Base-by-base conservation (phyloP, 2,797 vertebrate species). In the Argyrosomus regius region DNA sequence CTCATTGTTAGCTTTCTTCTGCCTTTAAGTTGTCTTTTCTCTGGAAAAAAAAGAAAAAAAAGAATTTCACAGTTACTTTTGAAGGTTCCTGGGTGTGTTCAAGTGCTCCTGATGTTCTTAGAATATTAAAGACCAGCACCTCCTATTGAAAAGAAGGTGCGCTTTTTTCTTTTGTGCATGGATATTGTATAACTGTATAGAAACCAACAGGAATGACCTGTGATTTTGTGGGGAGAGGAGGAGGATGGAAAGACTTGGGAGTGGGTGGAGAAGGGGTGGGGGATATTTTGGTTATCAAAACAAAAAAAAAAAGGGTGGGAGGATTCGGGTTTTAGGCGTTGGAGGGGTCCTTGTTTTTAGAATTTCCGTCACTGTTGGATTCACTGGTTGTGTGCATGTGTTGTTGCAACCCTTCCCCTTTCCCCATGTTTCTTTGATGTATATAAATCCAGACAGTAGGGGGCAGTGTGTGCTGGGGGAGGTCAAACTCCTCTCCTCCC, bases 81-180 rank as follows among this genome's bases (percentile, higher is more conserved):
- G 89, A 94, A 93, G 93, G 93, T 92, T 97, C 96, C 96, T 96
- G 93, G 94, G 96, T 93, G 94, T 97, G 96, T 97, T 93, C 96
- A 96, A 95, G 96, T 98, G 96, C 96, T 95, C 96, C 96, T 96
- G 94, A 96, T 96, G 96, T 98, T 97, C 96, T 97, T 97, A 96
- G 96, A 96, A 95, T 93, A 95, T 95, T 94, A 93, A 96, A 94
- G 92, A 96, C 95, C 90, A 92, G 93, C 93, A 85, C 93, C 94
- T 93, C 92, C 89, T 91, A 76, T 93, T 94, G 91, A 94, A 92
- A 93, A 92, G 91, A 91, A 90, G 88, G 92, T 88, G 93, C 83
- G 16, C 77, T 84, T 89, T 93, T 98, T 96, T 94, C 94, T 94
- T 95, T 96, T 94, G 93, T 97, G 97, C 97, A 98, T 98, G 97